phyloP scores from a whole-genome alignment of 2,888 invertebrate species.

The Caradrina clavipalpis region DNA sequence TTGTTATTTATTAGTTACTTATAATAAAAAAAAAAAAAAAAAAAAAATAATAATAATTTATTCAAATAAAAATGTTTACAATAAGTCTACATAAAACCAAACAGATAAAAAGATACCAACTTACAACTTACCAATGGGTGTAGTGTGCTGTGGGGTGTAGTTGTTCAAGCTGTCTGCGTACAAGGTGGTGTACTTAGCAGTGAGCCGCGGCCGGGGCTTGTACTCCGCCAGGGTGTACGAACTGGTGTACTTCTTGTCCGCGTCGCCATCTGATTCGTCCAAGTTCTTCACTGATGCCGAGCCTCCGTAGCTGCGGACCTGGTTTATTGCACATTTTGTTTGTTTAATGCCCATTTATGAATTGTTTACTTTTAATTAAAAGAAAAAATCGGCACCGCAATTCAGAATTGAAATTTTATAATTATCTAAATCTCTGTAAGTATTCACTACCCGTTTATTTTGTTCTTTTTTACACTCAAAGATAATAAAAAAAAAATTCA shows the following conservation, averaged over 20 bases:
- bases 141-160: constrained; percentile 71
- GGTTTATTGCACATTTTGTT: neutral
- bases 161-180: constrained; percentile 87
- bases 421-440: no score
- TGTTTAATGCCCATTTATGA: neutral
- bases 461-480: no score
- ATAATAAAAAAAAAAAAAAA: no score
- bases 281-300: constrained; percentile 87
- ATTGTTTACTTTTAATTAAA: neutral
- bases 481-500: no score
- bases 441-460: no score
- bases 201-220: constrained; percentile 82
- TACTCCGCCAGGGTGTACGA: constrained; percentile 78
- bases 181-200: constrained; percentile 84
- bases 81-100: no score
- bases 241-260: constrained; percentile 83
- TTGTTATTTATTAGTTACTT: no score
- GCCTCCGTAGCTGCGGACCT: constrained; percentile 87
- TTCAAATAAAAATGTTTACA: no score
- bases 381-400: no score
- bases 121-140: constrained; percentile 30
- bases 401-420: no score
- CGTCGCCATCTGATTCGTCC: constrained; percentile 87
- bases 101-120: no score
- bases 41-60: no score